Percentiles rank a stretch among this genome's conserved stretches.
phyloP scores from a whole-genome alignment of 2,113 vertebrate genomes.

The Ornithorhynchus anatinus region DNA sequence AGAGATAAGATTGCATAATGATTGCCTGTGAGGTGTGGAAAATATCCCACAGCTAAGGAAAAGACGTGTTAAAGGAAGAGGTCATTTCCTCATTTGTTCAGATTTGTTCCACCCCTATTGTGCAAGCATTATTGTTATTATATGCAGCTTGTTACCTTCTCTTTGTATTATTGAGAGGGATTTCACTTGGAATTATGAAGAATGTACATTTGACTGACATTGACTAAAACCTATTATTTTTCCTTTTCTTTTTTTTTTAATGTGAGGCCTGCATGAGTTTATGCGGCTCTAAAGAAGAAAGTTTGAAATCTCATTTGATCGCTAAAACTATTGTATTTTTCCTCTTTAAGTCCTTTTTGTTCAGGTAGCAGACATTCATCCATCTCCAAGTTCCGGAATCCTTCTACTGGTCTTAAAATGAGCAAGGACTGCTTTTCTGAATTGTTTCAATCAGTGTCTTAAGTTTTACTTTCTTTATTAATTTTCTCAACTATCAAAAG shows the following conservation, averaged over 20 bases:
- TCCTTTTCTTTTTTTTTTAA: slow-evolving; percentile 32
- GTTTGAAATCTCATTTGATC: slow-evolving; percentile 35
- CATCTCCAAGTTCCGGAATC: too few relatives aligned
- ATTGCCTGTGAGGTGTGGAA: neutral
- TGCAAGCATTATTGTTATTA: neutral
- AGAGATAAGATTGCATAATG: neutral
- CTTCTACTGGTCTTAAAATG: neutral
- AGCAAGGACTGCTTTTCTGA: slow-evolving; percentile 27
- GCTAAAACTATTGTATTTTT: slow-evolving; percentile 21
- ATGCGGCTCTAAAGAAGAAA: too few relatives aligned
- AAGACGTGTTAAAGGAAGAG: neutral
- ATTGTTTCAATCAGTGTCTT: slow-evolving; percentile 42
- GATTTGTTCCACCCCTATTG: neutral
- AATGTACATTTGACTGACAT: slow-evolving; percentile 1
- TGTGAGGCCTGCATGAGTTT: slow-evolving; percentile 24
- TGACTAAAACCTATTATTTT: slow-evolving; percentile 26
- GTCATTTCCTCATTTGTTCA: neutral
- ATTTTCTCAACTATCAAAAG: slow-evolving; percentile 52
- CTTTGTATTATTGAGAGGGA: slow-evolving; percentile 39
- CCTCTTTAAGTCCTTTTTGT: slow-evolving; percentile 14
- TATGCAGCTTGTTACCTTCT: slow-evolving; percentile 30
- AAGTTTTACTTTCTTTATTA: slow-evolving; percentile 42
- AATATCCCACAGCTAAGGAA: slow-evolving; percentile 12
- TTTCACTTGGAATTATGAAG: neutral
- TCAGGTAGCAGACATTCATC: slow-evolving; percentile 33